Conservation (phyloP, 2,113 vertebrate genomes). For the Cathartes aura region DNA sequence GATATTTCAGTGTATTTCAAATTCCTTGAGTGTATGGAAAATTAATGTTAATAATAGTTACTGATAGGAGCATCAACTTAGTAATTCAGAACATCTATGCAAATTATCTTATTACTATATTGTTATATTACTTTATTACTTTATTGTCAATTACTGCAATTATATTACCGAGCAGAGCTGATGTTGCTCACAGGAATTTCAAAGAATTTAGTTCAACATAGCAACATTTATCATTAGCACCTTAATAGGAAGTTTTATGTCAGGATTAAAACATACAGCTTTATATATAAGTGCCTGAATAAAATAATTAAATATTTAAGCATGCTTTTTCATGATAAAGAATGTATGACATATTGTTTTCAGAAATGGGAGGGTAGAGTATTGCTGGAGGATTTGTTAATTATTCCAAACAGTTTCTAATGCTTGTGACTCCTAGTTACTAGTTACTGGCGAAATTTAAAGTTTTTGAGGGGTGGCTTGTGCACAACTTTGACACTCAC, state of each 20-base stretch:
- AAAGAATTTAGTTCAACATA: neutral
- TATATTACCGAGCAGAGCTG: neutral
- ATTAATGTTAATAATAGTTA: neutral
- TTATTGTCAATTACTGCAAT: slow-evolving; percentile 26
- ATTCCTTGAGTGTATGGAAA: neutral
- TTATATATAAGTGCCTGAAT: neutral
- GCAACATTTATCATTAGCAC: neutral
- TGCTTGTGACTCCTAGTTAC: neutral
- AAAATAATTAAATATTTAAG: neutral
- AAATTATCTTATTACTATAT: slow-evolving; percentile 1
- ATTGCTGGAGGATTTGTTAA: neutral
- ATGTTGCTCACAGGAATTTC: neutral
- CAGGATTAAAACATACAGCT: neutral
- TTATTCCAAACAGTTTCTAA: neutral
- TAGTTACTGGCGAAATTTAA: neutral
- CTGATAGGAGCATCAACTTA: neutral
- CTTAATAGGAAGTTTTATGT: neutral
- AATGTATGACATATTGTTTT: neutral
- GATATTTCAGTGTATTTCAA: neutral
- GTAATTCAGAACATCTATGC: neutral
- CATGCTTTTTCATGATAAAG: neutral
- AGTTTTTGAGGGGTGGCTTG: neutral
- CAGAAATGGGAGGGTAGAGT: neutral
- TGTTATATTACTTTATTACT: neutral
- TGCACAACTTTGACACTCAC: neutral